A percentile compares a stretch with the other conserved stretches of the same genome.
These are phyloP conservation scores for Plestiodon gilberti DNA, from an alignment of 2,113 vertebrate genomes.

Conservation along the genomic window DNA sequence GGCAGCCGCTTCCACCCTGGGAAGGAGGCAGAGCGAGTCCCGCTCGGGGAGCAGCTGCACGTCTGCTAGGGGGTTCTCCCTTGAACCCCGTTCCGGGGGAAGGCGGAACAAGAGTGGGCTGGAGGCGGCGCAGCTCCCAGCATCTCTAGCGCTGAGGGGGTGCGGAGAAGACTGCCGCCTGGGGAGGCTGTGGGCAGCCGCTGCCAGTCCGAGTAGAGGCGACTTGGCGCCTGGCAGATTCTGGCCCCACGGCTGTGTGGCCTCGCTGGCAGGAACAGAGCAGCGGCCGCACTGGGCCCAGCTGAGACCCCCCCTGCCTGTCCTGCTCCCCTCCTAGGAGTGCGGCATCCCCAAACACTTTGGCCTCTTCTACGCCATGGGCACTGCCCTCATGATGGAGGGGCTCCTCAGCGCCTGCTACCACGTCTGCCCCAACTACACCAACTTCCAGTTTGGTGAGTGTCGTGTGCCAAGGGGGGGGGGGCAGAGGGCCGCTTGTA, in stretches of 20 bases:
- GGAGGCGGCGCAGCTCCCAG: no score
- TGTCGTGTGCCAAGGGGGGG: not conserved
- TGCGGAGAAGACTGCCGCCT: no score
- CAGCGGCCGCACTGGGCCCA: not conserved
- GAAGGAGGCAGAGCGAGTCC: no score
- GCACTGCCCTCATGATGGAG: conserved; percentile 98
- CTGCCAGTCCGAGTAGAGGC: not conserved
- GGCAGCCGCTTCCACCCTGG: no score
- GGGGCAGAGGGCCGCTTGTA: not conserved
- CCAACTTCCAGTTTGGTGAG: conserved; percentile 98
- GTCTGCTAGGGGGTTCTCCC: no score
- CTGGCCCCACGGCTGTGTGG: no score
- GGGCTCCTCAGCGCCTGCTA: conserved; percentile 97
- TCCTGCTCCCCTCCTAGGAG: conserved; percentile 72
- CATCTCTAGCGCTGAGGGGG: no score
- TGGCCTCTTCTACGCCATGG: conserved; percentile 96
- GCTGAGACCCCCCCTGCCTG: not conserved
- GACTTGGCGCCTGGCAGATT: not conserved
- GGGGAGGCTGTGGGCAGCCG: no score
- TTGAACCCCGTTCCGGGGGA: no score
- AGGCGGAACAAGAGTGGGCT: no score
- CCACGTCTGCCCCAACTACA: conserved; percentile 98
- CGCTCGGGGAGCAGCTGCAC: no score
- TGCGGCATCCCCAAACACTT: conserved; percentile 98
- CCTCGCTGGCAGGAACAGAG: not conserved